Conservation (phyloP, 2,888 invertebrate genomes). For the Tigriopus californicus region DNA sequence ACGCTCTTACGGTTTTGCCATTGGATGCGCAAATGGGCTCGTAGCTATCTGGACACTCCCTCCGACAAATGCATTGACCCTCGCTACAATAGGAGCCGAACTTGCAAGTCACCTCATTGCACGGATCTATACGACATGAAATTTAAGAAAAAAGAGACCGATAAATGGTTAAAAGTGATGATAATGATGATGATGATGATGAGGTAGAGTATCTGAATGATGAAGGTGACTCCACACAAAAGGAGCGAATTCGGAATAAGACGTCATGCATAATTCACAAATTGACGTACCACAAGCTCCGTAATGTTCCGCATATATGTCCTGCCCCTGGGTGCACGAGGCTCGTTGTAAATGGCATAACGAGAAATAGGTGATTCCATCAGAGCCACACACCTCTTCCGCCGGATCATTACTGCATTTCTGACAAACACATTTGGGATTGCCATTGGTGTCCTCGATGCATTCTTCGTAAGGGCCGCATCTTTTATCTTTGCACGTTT, state of each 20-base stretch:
- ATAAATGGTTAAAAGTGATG: too few relatives aligned
- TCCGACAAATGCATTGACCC: not conserved
- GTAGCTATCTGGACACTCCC: not conserved
- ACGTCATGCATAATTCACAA: not conserved
- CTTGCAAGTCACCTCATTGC: too few relatives aligned
- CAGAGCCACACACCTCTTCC: not conserved
- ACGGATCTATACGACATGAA: too few relatives aligned
- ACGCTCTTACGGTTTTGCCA: not conserved
- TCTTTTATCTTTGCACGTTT: too few relatives aligned
- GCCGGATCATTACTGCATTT: not conserved
- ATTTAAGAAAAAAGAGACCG: too few relatives aligned
- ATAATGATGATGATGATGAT: not conserved
- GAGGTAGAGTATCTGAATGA: not conserved
- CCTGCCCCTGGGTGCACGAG: not conserved
- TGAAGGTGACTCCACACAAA: not conserved
- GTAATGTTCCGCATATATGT: not conserved
- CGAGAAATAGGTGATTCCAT: not conserved
- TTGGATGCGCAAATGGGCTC: not conserved
- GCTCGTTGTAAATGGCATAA: slow-evolving; percentile 1
- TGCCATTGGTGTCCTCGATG: too few relatives aligned
- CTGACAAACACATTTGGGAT: not conserved
- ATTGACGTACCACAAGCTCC: not conserved
- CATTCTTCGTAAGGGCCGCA: too few relatives aligned
- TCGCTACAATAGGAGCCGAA: not conserved
- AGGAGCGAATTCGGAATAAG: not conserved